phyloP scores from a whole-genome alignment of 2,888 invertebrate genomes.

The Argynnis bischoffii region DNA sequence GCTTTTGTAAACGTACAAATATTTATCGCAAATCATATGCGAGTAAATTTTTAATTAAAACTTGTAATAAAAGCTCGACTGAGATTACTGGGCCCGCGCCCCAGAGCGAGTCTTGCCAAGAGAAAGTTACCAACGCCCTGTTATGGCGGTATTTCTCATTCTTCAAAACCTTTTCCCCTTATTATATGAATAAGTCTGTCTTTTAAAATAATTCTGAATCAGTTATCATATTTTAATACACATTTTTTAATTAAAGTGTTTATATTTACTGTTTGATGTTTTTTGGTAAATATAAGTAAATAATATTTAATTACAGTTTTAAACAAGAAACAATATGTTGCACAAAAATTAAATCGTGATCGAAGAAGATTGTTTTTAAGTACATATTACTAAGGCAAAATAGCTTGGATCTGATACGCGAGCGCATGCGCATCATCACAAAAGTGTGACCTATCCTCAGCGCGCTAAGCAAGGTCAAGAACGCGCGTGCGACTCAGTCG shows the following conservation, averaged over 20 bases:
- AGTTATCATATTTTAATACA: neutral
- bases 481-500: conserved; percentile 79
- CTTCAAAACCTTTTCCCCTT: conserved; percentile 67
- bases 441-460: conserved; percentile 75
- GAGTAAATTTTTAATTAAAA: conserved; percentile 9
- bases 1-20: neutral
- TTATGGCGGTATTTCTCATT: conserved; percentile 75
- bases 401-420: conserved; percentile 23
- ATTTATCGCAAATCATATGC: neutral
- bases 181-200: conserved; percentile 57
- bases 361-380: neutral
- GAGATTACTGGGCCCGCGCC: conserved; percentile 51
- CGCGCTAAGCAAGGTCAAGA: conserved; percentile 81
- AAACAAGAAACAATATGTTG: neutral
- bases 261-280: no score
- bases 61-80: conserved; percentile 37
- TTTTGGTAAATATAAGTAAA: no score
- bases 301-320: no score
- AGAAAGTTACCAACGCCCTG: conserved; percentile 75
- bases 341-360: neutral
- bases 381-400: conserved; percentile 9
- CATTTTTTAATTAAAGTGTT: no score
- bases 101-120: conserved; percentile 54
- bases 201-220: conserved; percentile 8
- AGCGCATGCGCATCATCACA: conserved; percentile 69